Conservation (phyloP, 53 echinoderm and acorn worm species). For the Zoroaster sp. region DNA sequence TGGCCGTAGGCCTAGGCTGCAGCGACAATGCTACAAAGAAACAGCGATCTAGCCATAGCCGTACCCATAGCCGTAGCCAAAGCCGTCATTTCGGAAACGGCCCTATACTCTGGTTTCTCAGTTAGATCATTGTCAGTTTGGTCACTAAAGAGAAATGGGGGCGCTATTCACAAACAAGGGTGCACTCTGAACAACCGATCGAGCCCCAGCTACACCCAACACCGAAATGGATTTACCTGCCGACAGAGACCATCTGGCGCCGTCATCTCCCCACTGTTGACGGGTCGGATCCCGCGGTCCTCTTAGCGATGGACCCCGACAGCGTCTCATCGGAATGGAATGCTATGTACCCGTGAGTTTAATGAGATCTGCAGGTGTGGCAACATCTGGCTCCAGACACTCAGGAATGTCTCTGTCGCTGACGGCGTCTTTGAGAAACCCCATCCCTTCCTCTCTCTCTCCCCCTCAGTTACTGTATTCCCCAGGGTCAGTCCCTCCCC, state of each 20-base stretch:
- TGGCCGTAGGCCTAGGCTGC: too few relatives aligned
- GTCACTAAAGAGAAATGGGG: too few relatives aligned
- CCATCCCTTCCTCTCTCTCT: not conserved
- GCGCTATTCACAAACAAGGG: slow-evolving; percentile 18
- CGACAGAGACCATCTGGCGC: slow-evolving; percentile 46
- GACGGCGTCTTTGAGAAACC: slow-evolving; percentile 35
- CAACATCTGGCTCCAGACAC: slow-evolving; percentile 45
- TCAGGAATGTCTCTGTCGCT: slow-evolving; percentile 30
- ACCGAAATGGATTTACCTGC: slow-evolving; percentile 11
- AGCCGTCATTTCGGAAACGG: too few relatives aligned
- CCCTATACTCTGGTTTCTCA: too few relatives aligned
- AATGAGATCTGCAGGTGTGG: slow-evolving; percentile 50
- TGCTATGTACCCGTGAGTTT: slow-evolving; percentile 23
- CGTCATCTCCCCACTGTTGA: not conserved
- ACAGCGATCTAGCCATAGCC: too few relatives aligned
- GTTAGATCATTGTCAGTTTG: too few relatives aligned
- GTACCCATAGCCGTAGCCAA: too few relatives aligned
- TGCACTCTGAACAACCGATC: not conserved
- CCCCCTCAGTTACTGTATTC: not conserved
- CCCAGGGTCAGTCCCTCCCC: not conserved
- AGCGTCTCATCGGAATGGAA: slow-evolving; percentile 47
- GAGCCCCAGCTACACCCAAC: not conserved
- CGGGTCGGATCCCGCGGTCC: not conserved
- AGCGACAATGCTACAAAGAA: too few relatives aligned
- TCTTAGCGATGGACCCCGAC: not conserved